These are phyloP conservation scores for Notolepis coatsorum DNA, from an alignment of 2,797 vertebrate species.

Conservation along the genomic window DNA sequence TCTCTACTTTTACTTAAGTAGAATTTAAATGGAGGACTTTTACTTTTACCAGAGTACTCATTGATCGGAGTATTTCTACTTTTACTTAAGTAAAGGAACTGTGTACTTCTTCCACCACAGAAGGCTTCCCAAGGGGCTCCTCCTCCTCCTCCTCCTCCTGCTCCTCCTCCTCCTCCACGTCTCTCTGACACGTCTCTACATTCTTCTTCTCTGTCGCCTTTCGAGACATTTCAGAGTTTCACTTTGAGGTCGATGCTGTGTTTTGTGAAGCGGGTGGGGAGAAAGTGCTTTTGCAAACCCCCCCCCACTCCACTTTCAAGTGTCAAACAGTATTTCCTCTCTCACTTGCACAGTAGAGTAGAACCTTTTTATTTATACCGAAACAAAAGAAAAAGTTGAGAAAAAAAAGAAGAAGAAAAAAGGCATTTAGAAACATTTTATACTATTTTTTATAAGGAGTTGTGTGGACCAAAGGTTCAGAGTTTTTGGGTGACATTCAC, in stretches of 20 bases:
- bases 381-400: conserved; percentile 48
- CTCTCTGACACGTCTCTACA: too few species aligned
- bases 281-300: conserved; percentile 64
- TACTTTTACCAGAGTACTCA: too few species aligned
- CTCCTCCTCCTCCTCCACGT: too few species aligned
- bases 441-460: conserved; percentile 85
- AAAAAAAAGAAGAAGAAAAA: conserved; percentile 53
- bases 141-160: conserved; percentile 4
- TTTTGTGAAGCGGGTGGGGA: conserved; percentile 56
- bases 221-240: conserved; percentile 53
- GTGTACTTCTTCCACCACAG: too few species aligned
- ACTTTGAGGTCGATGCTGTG: conserved; percentile 47
- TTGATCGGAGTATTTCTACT: too few species aligned
- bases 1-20: too few species aligned
- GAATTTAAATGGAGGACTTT: too few species aligned
- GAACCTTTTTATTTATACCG: conserved; percentile 79
- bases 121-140: conserved; percentile 49
- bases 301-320: conserved; percentile 56
- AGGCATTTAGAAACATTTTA: conserved; percentile 82
- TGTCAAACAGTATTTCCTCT: conserved; percentile 72
- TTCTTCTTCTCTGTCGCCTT: conserved; percentile 31
- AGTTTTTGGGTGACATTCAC: conserved; percentile 69
- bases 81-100: too few species aligned
- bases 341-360: conserved; percentile 82
- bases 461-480: conserved; percentile 80